A percentile compares a stretch with the other conserved stretches of the same genome.
phyloP scores from a whole-genome alignment of 2,797 vertebrate species.

The Pempheris klunzingeri region DNA sequence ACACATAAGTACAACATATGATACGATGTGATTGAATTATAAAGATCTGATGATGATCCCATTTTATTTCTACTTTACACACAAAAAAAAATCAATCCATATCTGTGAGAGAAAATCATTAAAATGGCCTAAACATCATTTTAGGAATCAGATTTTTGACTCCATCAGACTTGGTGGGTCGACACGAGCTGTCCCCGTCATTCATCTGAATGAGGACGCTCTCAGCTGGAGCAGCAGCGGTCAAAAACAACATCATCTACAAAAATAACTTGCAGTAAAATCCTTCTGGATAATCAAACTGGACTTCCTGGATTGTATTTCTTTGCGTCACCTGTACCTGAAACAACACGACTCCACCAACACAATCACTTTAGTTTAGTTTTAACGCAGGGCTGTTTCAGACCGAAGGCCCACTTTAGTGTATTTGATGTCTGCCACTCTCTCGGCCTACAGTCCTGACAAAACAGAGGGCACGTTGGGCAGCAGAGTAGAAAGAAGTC shows the following conservation, averaged over 20 bases:
- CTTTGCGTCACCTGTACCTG: neutral
- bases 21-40: neutral
- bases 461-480: slow-evolving; percentile 5
- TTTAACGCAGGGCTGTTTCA: neutral
- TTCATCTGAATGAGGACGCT: too few relatives aligned
- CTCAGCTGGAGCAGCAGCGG: too few relatives aligned
- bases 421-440: neutral
- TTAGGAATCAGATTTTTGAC: neutral
- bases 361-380: too few relatives aligned
- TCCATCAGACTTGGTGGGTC: neutral
- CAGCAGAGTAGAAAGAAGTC: slow-evolving; percentile 28
- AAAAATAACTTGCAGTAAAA: too few relatives aligned
- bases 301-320: neutral
- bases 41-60: too few relatives aligned
- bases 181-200: too few relatives aligned
- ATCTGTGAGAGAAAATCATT: neutral
- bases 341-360: neutral
- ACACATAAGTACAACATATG: too few relatives aligned
- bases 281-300: too few relatives aligned
- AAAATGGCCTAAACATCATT: neutral
- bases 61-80: neutral
- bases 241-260: too few relatives aligned
- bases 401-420: neutral
- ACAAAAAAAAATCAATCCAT: neutral
- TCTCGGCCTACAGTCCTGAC: slow-evolving; percentile 26